Evolutionary conservation across 37 sponge, comb jelly and placozoan genomes (phyloP), one percentile per base, ranked within the genome.

Genomic region (Beroe forskalii): DNA sequence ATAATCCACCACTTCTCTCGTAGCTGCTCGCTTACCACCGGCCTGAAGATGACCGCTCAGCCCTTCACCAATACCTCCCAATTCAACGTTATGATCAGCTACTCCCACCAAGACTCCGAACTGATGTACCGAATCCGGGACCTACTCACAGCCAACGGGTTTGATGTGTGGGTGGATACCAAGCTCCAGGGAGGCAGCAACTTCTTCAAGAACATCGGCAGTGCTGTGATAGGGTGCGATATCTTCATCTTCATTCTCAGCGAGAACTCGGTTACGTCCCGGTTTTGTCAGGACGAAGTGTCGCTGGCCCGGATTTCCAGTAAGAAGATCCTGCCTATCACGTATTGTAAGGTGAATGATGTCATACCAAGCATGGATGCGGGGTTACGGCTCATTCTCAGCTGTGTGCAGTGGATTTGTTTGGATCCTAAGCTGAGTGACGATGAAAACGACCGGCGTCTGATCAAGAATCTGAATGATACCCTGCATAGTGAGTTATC

Each of bases 301-400:
- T 93, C 96, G 14, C 91, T 97, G 31, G 99, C 96, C 66, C 94
- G 95, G 83, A 94, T 97, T 91, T 96, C 96, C 80, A 95, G 96
- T 94, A 96, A 93, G 48, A 93, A 93, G 89, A 97, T 97, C 62
- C 25, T 95, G 33, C 67, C 94, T 0, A 93, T 67, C 36, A 62
- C 94, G 32, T 41, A 41, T n/a, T 33, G 67, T 1, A 39, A 8
- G 6, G 90, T 92, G 44, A 67, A 23, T 0, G 75, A 67, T 4
- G 48, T 95, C 0, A 14, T 93, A 19, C 42, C 41, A 6, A 61
- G 40, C 22, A 90, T 97, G 91, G 48, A 90, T 0, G 90, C 94
- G 69, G 95, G 95, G 76, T 86, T 97, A 93, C 93, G 63, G 92
- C 94, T 83, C 30, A 90, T 89, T 3, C 25, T 83, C 41, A 30